Percentiles rank a stretch among this genome's conserved stretches.
phyloP scores from a whole-genome alignment of 2,113 vertebrate genomes.

The Mormyrus lacerda region DNA sequence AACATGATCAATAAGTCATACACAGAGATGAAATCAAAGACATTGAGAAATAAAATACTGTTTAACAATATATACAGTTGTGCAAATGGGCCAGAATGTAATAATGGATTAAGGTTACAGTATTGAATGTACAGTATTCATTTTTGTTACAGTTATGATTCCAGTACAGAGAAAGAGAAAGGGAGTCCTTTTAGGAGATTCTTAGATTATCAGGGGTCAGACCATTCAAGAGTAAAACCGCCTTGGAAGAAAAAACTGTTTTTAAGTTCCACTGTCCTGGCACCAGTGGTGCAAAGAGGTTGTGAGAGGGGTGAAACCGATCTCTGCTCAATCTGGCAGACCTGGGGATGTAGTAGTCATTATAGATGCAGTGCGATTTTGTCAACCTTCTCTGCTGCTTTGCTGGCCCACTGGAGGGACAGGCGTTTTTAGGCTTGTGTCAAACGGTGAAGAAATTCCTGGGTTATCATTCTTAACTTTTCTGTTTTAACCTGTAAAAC shows the following conservation, averaged over 20 bases:
- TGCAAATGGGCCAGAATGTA: neutral
- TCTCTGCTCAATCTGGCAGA: too few relatives aligned
- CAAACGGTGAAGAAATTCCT: neutral
- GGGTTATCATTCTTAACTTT: neutral
- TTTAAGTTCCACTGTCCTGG: too few relatives aligned
- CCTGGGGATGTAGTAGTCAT: too few relatives aligned
- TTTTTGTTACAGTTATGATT: neutral
- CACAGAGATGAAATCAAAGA: neutral
- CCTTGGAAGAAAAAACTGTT: too few relatives aligned
- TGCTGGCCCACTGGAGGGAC: too few relatives aligned
- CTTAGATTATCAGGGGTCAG: too few relatives aligned
- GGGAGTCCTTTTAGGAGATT: too few relatives aligned
- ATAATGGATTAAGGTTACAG: neutral
- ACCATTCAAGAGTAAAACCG: too few relatives aligned
- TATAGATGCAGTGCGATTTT: too few relatives aligned
- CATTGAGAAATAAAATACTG: neutral
- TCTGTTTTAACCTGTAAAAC: neutral
- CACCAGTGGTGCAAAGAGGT: too few relatives aligned
- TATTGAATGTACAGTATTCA: neutral
- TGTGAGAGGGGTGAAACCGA: too few relatives aligned
- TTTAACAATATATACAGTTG: neutral
- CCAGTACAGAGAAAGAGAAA: neutral
- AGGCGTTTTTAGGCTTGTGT: neutral
- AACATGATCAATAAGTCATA: neutral
- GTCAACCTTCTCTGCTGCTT: too few relatives aligned